Evolutionary conservation across 2,888 invertebrate species (phyloP).

Genomic region (Hypomecis punctinalis): DNA sequence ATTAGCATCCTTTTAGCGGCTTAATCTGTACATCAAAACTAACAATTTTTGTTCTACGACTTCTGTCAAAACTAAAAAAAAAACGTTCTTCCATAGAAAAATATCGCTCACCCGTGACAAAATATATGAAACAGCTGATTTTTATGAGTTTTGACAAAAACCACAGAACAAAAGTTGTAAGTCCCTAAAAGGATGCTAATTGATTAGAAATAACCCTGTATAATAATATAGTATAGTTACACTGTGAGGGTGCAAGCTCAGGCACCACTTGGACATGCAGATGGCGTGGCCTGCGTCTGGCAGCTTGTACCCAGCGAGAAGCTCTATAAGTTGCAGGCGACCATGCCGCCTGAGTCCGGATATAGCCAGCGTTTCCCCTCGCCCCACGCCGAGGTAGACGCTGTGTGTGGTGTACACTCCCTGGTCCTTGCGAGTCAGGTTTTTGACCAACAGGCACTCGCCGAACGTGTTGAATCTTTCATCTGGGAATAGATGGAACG

Average conservation of each 20-base stretch:
- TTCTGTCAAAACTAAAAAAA: too few relatives aligned
- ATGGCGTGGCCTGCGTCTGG: conserved; percentile 58
- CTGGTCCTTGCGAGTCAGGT: conserved; percentile 49
- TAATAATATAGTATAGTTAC: conserved; percentile 49
- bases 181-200: too few relatives aligned
- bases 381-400: conserved; percentile 63
- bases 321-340: conserved; percentile 57
- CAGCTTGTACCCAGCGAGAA: conserved; percentile 62
- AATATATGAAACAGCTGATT: too few relatives aligned
- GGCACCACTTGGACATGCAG: conserved; percentile 63
- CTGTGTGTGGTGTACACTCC: conserved; percentile 53
- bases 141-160: too few relatives aligned
- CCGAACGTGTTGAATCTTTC: conserved; percentile 61
- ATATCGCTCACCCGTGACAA: too few relatives aligned
- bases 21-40: too few relatives aligned
- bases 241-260: conserved; percentile 53
- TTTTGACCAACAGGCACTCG: conserved; percentile 60
- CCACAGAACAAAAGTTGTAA: too few relatives aligned
- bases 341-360: conserved; percentile 66
- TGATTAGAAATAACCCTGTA: too few relatives aligned
- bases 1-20: too few relatives aligned
- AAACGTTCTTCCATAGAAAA: too few relatives aligned
- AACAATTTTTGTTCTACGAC: too few relatives aligned
- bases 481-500: conserved; percentile 39
- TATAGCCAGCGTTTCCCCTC: conserved; percentile 67